phyloP scores from a whole-genome alignment of 2,888 invertebrate genomes.

The Melieria omissa region DNA sequence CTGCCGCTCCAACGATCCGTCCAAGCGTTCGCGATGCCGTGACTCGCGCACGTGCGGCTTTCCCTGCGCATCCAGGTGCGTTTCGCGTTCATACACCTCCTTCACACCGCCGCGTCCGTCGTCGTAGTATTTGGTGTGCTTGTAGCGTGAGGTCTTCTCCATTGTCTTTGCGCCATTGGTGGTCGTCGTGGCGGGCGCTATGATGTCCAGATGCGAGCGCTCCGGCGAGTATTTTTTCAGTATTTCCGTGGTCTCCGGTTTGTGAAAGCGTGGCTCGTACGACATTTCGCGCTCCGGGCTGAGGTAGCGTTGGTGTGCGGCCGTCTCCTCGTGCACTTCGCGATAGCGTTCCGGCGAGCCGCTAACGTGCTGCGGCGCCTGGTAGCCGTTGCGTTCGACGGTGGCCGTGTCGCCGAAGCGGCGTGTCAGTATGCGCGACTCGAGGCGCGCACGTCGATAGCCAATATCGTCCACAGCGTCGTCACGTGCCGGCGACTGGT shows the following conservation, averaged over 20 bases:
- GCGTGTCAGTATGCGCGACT: conserved; percentile 79
- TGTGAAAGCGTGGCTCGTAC: conserved; percentile 56
- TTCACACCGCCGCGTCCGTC: conserved; percentile 69
- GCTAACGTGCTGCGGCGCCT: conserved; percentile 44
- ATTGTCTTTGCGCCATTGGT: conserved; percentile 49
- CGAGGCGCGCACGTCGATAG: conserved; percentile 78
- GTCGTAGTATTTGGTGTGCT: conserved; percentile 63
- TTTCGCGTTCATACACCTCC: conserved; percentile 68
- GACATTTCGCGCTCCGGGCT: conserved; percentile 51
- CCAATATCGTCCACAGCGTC: conserved; percentile 69
- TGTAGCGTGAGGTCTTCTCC: conserved; percentile 61
- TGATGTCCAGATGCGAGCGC: conserved; percentile 58
- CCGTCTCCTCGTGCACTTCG: conserved; percentile 57
- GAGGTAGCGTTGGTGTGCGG: conserved; percentile 46
- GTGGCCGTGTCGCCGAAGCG: conserved; percentile 61
- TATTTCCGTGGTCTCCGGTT: conserved; percentile 55
- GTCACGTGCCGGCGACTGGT: conserved; percentile 69
- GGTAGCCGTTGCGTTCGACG: conserved; percentile 69
- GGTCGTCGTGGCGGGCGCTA: conserved; percentile 47
- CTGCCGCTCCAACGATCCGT: conserved; percentile 52
- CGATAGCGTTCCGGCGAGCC: conserved; percentile 69
- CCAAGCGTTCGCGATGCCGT: conserved; percentile 65
- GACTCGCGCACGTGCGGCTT: conserved; percentile 66
- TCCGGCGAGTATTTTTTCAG: conserved; percentile 60
- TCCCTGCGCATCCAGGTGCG: conserved; percentile 65